phyloP scores from a whole-genome alignment of 2,888 invertebrate genomes.

The Eulithis testata region DNA sequence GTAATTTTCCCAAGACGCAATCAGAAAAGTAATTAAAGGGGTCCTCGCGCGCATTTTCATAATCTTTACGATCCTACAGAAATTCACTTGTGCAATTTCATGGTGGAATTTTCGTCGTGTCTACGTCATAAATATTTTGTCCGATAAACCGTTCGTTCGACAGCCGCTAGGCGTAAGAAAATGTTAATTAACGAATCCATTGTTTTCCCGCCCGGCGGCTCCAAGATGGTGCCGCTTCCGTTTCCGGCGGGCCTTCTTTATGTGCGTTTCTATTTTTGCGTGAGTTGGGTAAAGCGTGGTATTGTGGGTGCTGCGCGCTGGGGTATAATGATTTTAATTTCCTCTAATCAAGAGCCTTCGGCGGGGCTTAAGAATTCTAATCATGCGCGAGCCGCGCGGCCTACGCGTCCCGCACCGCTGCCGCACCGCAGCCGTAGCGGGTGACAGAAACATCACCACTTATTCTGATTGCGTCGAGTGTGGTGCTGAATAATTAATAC shows the following conservation, averaged over 20 bases:
- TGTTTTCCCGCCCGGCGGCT: constrained; percentile 87
- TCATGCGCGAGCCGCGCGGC: constrained; percentile 69
- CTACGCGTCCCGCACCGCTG: constrained; percentile 47
- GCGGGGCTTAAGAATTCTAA: constrained; percentile 84
- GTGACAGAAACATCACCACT: constrained; percentile 85
- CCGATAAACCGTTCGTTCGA: constrained; percentile 85
- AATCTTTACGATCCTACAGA: constrained; percentile 57
- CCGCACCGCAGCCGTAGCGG: constrained; percentile 53
- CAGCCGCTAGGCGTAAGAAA: constrained; percentile 87
- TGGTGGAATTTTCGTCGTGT: constrained; percentile 76
- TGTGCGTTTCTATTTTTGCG: constrained; percentile 83
- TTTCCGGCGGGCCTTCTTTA: constrained; percentile 82
- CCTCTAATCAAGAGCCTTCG: constrained; percentile 84
- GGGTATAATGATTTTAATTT: constrained; percentile 85
- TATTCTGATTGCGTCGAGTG: constrained; percentile 84
- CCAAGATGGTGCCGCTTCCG: constrained; percentile 85
- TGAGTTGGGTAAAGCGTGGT: constrained; percentile 69
- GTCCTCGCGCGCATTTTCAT: constrained; percentile 48
- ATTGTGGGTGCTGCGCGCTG: constrained; percentile 75
- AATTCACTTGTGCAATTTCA: constrained; percentile 72
- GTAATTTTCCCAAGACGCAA: constrained; percentile 36
- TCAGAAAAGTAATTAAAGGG: constrained; percentile 46
- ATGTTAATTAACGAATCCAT: constrained; percentile 92
- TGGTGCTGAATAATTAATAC: constrained; percentile 84
- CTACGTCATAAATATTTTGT: constrained; percentile 83